phyloP scores from a whole-genome alignment of 1,140 invertebrate genomes.

The Colletes latitarsis region DNA sequence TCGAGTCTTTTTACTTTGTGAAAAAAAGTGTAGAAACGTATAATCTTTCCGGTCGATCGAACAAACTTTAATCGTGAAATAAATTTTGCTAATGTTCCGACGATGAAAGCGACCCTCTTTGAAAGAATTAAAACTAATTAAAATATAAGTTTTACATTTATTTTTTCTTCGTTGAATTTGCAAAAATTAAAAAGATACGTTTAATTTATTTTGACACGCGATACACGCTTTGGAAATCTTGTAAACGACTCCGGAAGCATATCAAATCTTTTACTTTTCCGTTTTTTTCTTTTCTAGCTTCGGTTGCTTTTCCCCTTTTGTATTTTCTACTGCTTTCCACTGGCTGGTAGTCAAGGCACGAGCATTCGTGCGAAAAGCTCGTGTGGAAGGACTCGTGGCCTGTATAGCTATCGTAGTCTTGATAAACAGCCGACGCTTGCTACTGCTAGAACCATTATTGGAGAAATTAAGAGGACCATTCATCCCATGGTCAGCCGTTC shows the following conservation, averaged over 20 bases:
- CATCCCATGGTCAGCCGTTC: conserved; percentile 56
- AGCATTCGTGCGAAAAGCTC: conserved; percentile 55
- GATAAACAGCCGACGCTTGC: conserved; percentile 69
- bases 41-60: too few relatives aligned
- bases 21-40: too few relatives aligned
- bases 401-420: conserved; percentile 56
- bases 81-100: too few relatives aligned
- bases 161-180: too few relatives aligned
- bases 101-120: too few relatives aligned
- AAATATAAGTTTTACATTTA: too few relatives aligned
- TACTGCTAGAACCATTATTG: conserved; percentile 68
- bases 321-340: not conserved
- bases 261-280: conserved; percentile 10
- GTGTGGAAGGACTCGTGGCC: conserved; percentile 50
- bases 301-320: not conserved
- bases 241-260: not conserved
- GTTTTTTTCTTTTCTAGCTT: not conserved
- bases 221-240: too few relatives aligned
- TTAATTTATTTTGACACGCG: too few relatives aligned
- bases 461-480: conserved; percentile 74
- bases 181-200: too few relatives aligned
- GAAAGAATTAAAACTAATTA: too few relatives aligned
- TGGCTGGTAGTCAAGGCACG: conserved; percentile 9
- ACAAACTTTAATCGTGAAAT: too few relatives aligned
- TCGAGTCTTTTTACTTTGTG: too few relatives aligned